Evolutionary conservation across 2,797 vertebrate species (phyloP), one percentile per base, ranked within the genome.

Genomic region (Lepidocolaptes lacrymiger): DNA sequence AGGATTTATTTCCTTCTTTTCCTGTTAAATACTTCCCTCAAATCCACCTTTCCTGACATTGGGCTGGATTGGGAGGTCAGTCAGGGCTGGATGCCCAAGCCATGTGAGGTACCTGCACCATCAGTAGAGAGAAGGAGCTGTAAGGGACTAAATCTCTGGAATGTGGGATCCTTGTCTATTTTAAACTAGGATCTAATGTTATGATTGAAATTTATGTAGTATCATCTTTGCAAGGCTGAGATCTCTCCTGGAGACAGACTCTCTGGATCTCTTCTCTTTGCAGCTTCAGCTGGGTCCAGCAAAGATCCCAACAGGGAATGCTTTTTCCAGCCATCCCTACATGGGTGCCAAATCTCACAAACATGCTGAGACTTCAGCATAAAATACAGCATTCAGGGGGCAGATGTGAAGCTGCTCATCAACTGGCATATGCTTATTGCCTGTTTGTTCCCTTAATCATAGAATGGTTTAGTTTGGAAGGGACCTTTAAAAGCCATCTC

Each of bases 101-200:
- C n/a, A 30, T 59, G 19, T 26, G 43, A 89, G 62, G 41, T 8
- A 14, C 26, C 32, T 67, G 52, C 46, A 68, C 32, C 55, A 54
- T 6, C 52, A 26, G 39, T 0, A 51, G 75, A 63, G 52, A 63
- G 22, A 14, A 92, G 73, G 26, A 88, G 36, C 28, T 55, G 32
- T 8, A 21, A 75, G 22, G 18, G 16, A 4, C 32, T 51, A 1
- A 18, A 19, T 19, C 43, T 58, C 32, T 26, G 41, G 23, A 2
- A 0, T 28, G 12, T 12, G 20, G 4, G 6, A 21, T 15, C 46
- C 26, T 46, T 3, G 1, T 21, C 23, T 56, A 2, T 52, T 87
- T 59, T 7, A 58, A 21, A n/a, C n/a, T 2, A 32, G 13, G 7
- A 41, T 51, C 32, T 71, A 41, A 41, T 22, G 7, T 26, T 37